Conservation (phyloP, 1,140 invertebrate species). For the Antheraea mylitta region DNA sequence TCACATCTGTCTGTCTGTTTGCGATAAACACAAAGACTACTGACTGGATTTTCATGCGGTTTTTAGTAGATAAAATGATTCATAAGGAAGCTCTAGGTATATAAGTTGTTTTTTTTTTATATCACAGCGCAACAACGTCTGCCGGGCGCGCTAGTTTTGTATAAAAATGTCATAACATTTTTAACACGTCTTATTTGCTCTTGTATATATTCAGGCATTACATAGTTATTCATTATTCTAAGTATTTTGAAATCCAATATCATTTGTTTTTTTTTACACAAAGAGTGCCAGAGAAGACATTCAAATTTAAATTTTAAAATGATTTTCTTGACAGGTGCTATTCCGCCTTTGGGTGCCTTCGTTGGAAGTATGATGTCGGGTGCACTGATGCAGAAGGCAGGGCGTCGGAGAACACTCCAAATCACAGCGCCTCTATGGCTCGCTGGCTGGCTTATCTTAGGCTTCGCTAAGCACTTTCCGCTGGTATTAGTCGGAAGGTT, state of each 20-base stretch:
- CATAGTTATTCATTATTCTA: too few species aligned
- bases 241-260: too few species aligned
- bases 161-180: not conserved
- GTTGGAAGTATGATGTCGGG: constrained; percentile 75
- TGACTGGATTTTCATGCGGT: too few species aligned
- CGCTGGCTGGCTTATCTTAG: constrained; percentile 78
- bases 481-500: constrained; percentile 79
- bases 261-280: too few species aligned
- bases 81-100: too few species aligned
- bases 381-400: constrained; percentile 72
- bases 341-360: constrained; percentile 79
- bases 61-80: too few species aligned
- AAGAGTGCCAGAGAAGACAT: too few species aligned
- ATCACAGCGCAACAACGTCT: too few species aligned
- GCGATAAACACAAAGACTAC: too few species aligned
- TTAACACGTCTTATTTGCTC: not conserved
- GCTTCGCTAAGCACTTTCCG: constrained; percentile 54
- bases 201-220: not conserved
- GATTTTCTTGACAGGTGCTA: constrained; percentile 63
- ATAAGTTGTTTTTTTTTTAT: too few species aligned
- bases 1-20: too few species aligned
- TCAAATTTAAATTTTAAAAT: not conserved
- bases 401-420: constrained; percentile 70
- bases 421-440: constrained; percentile 77
- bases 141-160: too few species aligned